Percentiles rank a stretch among this genome's conserved stretches.
Conservation (phyloP, 2,797 vertebrate species). For the Kryptolebias ocellatus region DNA sequence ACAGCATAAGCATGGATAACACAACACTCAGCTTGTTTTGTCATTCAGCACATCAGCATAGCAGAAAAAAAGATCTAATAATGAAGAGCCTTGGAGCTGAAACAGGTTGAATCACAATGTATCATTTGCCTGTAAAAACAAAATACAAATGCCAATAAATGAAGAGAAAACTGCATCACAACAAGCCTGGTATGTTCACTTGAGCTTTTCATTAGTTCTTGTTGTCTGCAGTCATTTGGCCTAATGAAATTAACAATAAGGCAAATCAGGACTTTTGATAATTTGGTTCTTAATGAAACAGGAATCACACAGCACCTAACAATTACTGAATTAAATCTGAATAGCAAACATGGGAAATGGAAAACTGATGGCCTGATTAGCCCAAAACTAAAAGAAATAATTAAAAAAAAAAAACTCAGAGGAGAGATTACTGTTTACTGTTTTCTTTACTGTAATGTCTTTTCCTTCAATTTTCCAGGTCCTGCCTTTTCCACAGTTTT, state of each 20-base stretch:
- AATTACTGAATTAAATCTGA: slow-evolving; percentile 36
- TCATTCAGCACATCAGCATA: slow-evolving; percentile 77
- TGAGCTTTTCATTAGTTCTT: slow-evolving; percentile 69
- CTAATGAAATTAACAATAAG: slow-evolving; percentile 68
- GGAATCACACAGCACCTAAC: slow-evolving; percentile 32
- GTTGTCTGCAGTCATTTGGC: slow-evolving; percentile 65
- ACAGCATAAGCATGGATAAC: slow-evolving; percentile 80
- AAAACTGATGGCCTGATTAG: slow-evolving; percentile 29
- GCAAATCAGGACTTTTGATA: slow-evolving; percentile 59
- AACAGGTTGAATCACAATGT: slow-evolving; percentile 86
- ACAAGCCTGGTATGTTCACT: slow-evolving; percentile 74
- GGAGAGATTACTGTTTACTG: neutral
- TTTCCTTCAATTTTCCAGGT: too few relatives aligned
- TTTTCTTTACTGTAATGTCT: too few relatives aligned
- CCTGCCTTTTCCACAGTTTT: too few relatives aligned
- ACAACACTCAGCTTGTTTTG: slow-evolving; percentile 72
- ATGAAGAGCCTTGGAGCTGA: slow-evolving; percentile 81
- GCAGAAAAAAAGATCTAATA: slow-evolving; percentile 86
- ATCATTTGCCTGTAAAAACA: slow-evolving; percentile 84
- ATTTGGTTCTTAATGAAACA: slow-evolving; percentile 44
- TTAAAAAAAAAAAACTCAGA: neutral
- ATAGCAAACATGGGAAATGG: slow-evolving; percentile 16
- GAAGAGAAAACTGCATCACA: slow-evolving; percentile 49
- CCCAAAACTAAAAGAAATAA: slow-evolving; percentile 3
- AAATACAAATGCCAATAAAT: slow-evolving; percentile 73